A percentile compares a stretch with the other conserved stretches of the same genome.
Evolutionary conservation across 2,113 vertebrate genomes (phyloP).

Genomic region (Todiramphus saurophagus): DNA sequence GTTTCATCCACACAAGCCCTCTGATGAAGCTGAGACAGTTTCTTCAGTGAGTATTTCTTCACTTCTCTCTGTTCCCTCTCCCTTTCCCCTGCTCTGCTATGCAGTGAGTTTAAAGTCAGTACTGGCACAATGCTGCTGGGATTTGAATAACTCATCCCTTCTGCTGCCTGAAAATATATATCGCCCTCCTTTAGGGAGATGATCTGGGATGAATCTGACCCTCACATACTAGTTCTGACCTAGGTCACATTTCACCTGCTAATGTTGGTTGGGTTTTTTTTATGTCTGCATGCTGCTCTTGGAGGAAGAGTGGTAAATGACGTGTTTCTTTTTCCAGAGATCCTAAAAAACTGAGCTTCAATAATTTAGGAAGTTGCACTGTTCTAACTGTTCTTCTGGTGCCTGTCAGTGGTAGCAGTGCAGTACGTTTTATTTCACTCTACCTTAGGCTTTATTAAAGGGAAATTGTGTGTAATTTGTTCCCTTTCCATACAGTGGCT

Average conservation of each 20-base stretch:
- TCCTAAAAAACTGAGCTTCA: neutral
- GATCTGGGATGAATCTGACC: neutral
- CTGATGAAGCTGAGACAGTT: neutral
- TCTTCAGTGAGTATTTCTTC: neutral
- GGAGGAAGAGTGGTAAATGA: neutral
- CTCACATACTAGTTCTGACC: neutral
- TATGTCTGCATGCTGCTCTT: neutral
- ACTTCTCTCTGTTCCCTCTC: neutral
- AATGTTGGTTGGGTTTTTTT: neutral
- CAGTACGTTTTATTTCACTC: neutral
- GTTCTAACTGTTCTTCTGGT: neutral
- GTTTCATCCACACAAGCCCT: neutral
- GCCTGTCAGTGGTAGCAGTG: neutral
- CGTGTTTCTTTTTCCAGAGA: neutral
- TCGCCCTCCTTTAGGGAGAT: neutral
- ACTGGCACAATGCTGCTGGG: neutral
- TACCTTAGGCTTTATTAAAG: neutral
- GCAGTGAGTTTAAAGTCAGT: neutral
- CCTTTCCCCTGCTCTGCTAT: neutral
- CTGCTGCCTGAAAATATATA: neutral
- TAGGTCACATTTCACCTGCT: fast-evolving
- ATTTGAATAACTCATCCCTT: neutral
- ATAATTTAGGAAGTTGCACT: neutral
- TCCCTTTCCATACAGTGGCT: neutral
- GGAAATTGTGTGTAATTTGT: neutral